Evolutionary conservation across 2,113 vertebrate species (phyloP), one percentile per base, ranked within the genome.

Genomic region (Buteo buteo): DNA sequence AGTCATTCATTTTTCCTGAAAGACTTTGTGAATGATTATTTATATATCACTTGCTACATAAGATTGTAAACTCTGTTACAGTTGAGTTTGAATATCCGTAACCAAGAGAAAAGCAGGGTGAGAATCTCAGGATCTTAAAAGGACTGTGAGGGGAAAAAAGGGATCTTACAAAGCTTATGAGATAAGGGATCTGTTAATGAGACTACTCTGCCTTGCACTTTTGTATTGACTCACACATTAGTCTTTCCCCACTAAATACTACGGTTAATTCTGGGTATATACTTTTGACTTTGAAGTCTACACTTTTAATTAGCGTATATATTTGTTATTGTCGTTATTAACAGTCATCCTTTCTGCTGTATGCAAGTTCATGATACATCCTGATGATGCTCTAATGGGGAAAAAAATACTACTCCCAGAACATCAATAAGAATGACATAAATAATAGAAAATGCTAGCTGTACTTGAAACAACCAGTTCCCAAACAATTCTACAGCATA

Each of bases 381-480:
- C 52, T 87, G 69, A 49, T 77, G 58, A n/a, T 85, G 49, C 36
- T 81, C 13, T 91, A 54, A 67, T 57, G 34, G 70, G 70, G 38
- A 22, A 78, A 61, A 74, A 82, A 71, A 34, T 38, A 34, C 16
- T 34, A 12, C 32, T 78, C 8, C 12, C 52, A 77, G 65, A 69
- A 65, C 54, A 76, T 91, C 73, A 76, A 6, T 45, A 67, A 82
- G 62, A 87, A 18, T 87, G 38, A 36, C 10, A 10, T 58, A 85
- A 87, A 59, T 55, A 58, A n/a, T 14, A 59, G 70, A 58, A 94
- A 86, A 29, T 86, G 65, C 62, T 73, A 18, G 36, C 44, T 80
- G 42, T 87, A 69, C 66, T 83, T 82, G 86, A 93, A 93, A 70
- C 50, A 91, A 80, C 31, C 52, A 55, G 82, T 88, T 94, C 90